Base-by-base conservation (phyloP, 1,140 invertebrate species). In the Drosophila rhopaloa region DNA sequence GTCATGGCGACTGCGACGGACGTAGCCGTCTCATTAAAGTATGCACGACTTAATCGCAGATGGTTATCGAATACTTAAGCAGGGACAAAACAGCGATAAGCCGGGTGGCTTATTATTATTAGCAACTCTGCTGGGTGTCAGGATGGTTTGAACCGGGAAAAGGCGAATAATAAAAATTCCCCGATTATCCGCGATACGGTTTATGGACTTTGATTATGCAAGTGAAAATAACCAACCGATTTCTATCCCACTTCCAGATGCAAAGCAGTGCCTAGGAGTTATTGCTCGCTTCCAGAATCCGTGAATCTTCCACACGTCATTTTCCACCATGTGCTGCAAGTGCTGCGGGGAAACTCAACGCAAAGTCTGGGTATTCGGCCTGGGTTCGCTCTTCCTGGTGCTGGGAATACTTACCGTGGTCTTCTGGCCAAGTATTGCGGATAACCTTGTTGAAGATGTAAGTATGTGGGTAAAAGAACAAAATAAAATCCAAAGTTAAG, bases 291-390 rank as follows among this genome's bases (percentile, higher is more conserved):
- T 65, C 24, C 59, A n/a, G 27, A 53, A 53, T 27, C 51, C 65
- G 16, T 58, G 53, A 50, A 50, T 41, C 37, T 43, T 71, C 38
- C 35, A 14, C 5, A 19, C 19, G 1, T n/a, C n/a, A 41, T 38
- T 6, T 4, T 27, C 50, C 72, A 80, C 7, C 53, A 92, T 92
- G 91, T 92, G 89, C 61, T 92, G 91, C 56, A 63, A 79, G 46
- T 92, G 80, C 57, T 92, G 91, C 37, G 81, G 91, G 27, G 91
- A 79, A 61, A 90, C 78, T 27, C 91, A 92, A 54, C 82, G 91
- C 13, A 92, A 92, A 44, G 67, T 57, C 48, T 92, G 91, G 91
- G 90, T 92, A 53, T 92, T 91, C 74, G 91, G 91, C 47, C 62
- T 75, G 24, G 91, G 91, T 0, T 74, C 79, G 5, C 37, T 92